These are phyloP conservation scores for Lepus oiostolus DNA, from an alignment of 2,797 vertebrate species.

Conservation along the genomic window DNA sequence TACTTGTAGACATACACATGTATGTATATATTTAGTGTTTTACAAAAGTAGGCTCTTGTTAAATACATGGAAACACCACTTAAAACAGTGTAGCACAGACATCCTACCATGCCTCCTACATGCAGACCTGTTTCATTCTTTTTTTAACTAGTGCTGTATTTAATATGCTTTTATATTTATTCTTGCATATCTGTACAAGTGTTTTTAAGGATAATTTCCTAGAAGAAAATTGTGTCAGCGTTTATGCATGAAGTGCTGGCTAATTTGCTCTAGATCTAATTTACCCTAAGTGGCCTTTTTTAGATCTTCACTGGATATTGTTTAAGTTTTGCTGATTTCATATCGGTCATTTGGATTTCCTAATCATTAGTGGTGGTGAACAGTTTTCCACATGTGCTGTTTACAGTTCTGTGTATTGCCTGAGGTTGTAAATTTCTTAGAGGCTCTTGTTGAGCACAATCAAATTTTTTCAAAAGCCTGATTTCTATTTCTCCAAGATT, in stretches of 20 bases:
- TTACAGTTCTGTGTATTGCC: background rate
- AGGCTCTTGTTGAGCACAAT: conserved; percentile 11
- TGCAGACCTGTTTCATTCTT: background rate
- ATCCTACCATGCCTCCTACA: background rate
- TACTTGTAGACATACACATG: background rate
- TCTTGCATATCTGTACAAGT: background rate
- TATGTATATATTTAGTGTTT: conserved; percentile 19
- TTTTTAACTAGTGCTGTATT: background rate
- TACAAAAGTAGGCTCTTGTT: background rate
- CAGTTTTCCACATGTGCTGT: background rate
- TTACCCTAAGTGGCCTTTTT: background rate
- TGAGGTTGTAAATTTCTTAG: conserved; percentile 6
- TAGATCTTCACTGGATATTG: background rate
- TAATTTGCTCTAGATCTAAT: conserved; percentile 8
- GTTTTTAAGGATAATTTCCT: conserved; percentile 46
- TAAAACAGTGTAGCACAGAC: background rate
- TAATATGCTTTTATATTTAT: conserved; percentile 44
- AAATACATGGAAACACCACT: background rate
- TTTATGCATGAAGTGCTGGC: background rate
- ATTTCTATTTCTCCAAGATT: conserved; percentile 56
- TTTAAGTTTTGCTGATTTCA: conserved; percentile 55
- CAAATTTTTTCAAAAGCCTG: conserved; percentile 44
- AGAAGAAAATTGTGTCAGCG: conserved; percentile 42
- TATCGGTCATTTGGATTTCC: conserved; percentile 29
- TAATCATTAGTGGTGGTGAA: background rate